phyloP scores from a whole-genome alignment of 1,140 invertebrate species.

The Drosophila albomicans region DNA sequence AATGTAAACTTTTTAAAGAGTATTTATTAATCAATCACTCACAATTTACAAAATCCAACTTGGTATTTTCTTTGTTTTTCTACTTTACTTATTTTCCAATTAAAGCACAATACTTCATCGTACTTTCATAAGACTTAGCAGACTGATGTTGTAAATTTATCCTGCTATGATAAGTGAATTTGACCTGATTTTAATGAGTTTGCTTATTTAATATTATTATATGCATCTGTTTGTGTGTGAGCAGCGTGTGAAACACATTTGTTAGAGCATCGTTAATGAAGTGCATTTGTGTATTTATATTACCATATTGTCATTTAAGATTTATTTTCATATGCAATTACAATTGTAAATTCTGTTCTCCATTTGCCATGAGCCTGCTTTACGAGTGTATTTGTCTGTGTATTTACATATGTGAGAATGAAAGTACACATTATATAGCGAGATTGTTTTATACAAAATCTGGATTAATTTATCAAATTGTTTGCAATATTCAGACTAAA shows the following conservation, averaged over 20 bases:
- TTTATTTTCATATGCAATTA: slow-evolving; percentile 78
- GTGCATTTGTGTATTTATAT: slow-evolving; percentile 52
- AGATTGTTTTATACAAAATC: slow-evolving; percentile 18
- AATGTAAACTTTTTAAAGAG: too few relatives aligned
- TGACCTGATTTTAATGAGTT: slow-evolving; percentile 54
- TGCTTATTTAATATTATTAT: slow-evolving; percentile 12
- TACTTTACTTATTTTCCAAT: neutral
- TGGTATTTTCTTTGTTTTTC: neutral
- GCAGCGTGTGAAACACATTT: slow-evolving; percentile 25
- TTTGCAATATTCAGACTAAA: slow-evolving; percentile 1
- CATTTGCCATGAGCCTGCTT: slow-evolving; percentile 43
- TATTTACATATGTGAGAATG: neutral
- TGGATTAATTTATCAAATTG: slow-evolving; percentile 38
- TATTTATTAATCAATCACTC: too few relatives aligned
- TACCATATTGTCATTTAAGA: slow-evolving; percentile 55
- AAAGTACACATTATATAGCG: slow-evolving; percentile 7
- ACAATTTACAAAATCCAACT: too few relatives aligned
- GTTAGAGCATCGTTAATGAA: slow-evolving; percentile 61
- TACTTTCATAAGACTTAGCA: neutral
- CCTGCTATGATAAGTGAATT: slow-evolving; percentile 19
- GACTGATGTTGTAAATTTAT: neutral
- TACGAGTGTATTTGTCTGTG: neutral
- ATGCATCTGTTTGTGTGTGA: slow-evolving; percentile 18
- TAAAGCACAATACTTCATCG: neutral
- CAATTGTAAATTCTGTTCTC: slow-evolving; percentile 68